Evolutionary conservation across 1,140 invertebrate genomes (phyloP).

Genomic region (Leptinotarsa lineolata): DNA sequence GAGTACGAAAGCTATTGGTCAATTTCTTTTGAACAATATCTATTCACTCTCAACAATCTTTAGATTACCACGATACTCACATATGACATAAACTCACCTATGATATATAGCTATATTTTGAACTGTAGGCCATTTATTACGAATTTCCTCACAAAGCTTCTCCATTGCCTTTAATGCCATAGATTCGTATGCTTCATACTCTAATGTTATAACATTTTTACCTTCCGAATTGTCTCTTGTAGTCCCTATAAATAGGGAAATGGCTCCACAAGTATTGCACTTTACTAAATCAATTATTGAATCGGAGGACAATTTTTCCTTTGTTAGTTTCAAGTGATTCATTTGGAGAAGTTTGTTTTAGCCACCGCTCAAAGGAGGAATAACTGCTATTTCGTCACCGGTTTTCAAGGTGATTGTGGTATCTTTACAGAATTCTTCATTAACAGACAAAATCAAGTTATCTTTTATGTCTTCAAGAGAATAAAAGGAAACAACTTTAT

Average conservation of each 20-base stretch:
- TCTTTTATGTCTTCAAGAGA: constrained; percentile 70
- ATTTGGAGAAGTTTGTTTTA: constrained; percentile 57
- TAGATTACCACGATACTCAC: not conserved
- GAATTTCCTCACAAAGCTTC: constrained; percentile 74
- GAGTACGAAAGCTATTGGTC: too few species aligned
- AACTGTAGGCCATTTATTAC: constrained; percentile 72
- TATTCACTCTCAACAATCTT: too few species aligned
- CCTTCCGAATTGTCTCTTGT: constrained; percentile 89
- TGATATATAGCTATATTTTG: constrained; percentile 81
- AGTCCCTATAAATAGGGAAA: constrained; percentile 88
- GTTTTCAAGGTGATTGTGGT: constrained; percentile 64
- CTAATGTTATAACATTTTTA: constrained; percentile 79
- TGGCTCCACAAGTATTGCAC: constrained; percentile 80
- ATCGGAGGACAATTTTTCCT: constrained; percentile 71
- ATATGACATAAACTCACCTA: constrained; percentile 58
- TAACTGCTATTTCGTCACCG: constrained; percentile 80
- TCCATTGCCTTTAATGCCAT: constrained; percentile 89
- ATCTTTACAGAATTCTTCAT: constrained; percentile 73
- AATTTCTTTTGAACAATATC: too few species aligned
- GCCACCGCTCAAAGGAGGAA: constrained; percentile 87
- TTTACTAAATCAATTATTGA: constrained; percentile 69
- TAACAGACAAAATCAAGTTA: constrained; percentile 77
- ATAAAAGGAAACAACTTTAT: constrained; percentile 64
- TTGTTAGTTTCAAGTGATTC: constrained; percentile 71
- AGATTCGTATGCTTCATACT: constrained; percentile 91